These are phyloP conservation scores for Atopsyche davidsoni DNA, from an alignment of 1,140 invertebrate species.

Conservation along the genomic window DNA sequence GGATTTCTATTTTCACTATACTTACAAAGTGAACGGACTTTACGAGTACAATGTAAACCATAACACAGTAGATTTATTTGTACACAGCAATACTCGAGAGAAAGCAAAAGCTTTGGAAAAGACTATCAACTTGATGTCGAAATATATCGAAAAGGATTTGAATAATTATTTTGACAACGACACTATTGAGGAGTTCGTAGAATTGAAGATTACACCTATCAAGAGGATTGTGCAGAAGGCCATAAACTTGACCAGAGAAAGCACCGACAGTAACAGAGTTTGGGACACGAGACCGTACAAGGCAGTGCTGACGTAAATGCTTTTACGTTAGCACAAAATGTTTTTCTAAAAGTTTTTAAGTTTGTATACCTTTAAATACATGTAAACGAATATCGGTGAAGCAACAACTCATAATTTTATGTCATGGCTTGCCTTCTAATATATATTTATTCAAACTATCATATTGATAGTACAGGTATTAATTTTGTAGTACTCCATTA, in stretches of 20 bases:
- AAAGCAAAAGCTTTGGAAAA: constrained; percentile 4
- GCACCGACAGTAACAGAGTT: background rate
- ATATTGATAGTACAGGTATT: too few species aligned
- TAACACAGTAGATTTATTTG: background rate
- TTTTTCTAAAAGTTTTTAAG: too few species aligned
- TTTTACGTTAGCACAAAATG: too few species aligned
- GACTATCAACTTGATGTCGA: background rate
- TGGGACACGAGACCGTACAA: constrained; percentile 25
- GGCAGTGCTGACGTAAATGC: too few species aligned
- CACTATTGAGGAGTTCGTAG: constrained; percentile 17
- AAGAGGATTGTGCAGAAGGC: constrained; percentile 13
- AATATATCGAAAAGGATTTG: constrained; percentile 9
- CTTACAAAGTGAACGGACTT: constrained; percentile 17
- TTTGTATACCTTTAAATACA: too few species aligned
- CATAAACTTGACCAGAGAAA: constrained; percentile 1
- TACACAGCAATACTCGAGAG: constrained; percentile 1
- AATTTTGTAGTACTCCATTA: too few species aligned
- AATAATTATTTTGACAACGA: constrained; percentile 14
- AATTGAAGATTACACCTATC: constrained; percentile 19
- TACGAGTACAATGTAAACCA: constrained; percentile 21
- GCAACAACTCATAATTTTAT: too few species aligned
- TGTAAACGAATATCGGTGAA: too few species aligned
- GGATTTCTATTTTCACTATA: constrained; percentile 6
- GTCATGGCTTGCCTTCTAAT: too few species aligned
- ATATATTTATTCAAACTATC: too few species aligned